Percentiles rank a stretch among this genome's conserved stretches.
Conservation (phyloP, 2,888 invertebrate genomes). For the Xylocampa areola region DNA sequence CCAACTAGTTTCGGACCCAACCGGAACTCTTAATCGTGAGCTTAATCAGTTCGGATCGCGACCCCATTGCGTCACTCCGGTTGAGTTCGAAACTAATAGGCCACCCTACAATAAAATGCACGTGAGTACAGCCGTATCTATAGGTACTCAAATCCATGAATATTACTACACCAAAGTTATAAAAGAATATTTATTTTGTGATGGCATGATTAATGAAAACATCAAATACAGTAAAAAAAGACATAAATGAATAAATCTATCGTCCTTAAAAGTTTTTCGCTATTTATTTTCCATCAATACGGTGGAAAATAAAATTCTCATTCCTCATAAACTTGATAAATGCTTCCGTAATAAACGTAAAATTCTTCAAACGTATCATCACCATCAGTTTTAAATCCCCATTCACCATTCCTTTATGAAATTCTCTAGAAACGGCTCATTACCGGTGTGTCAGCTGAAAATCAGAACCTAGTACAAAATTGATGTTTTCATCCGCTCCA, state of each 20-base stretch:
- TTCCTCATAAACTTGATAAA: constrained; percentile 13
- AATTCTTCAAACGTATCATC: constrained; percentile 28
- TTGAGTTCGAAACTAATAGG: no score
- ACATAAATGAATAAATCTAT: background rate
- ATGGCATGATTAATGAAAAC: no score
- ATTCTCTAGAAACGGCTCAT: constrained; percentile 33
- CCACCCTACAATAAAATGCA: no score
- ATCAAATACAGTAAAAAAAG: no score
- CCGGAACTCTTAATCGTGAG: no score
- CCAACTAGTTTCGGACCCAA: no score
- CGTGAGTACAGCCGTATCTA: no score
- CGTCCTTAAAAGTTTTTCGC: background rate
- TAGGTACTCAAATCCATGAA: no score
- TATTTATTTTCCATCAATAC: constrained; percentile 4
- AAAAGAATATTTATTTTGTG: no score
- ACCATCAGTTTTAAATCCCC: constrained; percentile 13
- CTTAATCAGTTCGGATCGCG: no score
- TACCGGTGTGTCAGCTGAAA: constrained; percentile 35
- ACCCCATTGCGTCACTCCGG: no score
- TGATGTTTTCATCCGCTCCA: constrained; percentile 34
- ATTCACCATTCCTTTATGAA: constrained; percentile 25
- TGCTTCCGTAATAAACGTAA: background rate
- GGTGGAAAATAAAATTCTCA: background rate
- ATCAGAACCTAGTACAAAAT: constrained; percentile 44
- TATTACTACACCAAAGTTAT: no score